phyloP scores from a whole-genome alignment of 1,140 invertebrate species.

The Philopotamus ludificatus region DNA sequence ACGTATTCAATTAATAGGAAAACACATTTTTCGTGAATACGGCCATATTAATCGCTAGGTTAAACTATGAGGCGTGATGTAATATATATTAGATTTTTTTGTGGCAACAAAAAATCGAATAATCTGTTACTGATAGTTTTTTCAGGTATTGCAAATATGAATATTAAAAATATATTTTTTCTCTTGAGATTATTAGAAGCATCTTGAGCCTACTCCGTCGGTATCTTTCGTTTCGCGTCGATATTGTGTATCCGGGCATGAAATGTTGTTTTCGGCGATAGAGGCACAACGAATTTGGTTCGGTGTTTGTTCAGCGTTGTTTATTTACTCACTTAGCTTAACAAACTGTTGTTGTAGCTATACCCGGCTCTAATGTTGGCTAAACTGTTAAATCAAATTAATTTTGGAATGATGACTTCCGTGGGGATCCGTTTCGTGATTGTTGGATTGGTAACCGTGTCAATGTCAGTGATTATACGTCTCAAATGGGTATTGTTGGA shows the following conservation, averaged over 20 bases:
- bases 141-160: background rate
- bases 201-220: conserved; percentile 15
- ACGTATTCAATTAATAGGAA: too few relatives aligned
- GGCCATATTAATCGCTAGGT: too few relatives aligned
- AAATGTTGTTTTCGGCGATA: conserved; percentile 7
- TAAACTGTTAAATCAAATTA: background rate
- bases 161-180: background rate
- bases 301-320: background rate
- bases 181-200: background rate
- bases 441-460: too few relatives aligned
- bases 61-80: too few relatives aligned
- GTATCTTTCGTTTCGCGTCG: conserved; percentile 22
- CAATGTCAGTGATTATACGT: too few relatives aligned
- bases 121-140: too few relatives aligned
- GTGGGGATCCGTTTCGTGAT: background rate
- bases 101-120: too few relatives aligned
- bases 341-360: conserved; percentile 5
- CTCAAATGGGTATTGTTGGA: too few relatives aligned
- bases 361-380: background rate
- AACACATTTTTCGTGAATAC: too few relatives aligned
- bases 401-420: background rate
- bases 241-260: conserved; percentile 4
- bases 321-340: conserved; percentile 3
- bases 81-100: background rate
- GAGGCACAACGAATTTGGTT: background rate